phyloP scores from a whole-genome alignment of 2,797 vertebrate genomes.

The Pteronotus mesoamericanus region DNA sequence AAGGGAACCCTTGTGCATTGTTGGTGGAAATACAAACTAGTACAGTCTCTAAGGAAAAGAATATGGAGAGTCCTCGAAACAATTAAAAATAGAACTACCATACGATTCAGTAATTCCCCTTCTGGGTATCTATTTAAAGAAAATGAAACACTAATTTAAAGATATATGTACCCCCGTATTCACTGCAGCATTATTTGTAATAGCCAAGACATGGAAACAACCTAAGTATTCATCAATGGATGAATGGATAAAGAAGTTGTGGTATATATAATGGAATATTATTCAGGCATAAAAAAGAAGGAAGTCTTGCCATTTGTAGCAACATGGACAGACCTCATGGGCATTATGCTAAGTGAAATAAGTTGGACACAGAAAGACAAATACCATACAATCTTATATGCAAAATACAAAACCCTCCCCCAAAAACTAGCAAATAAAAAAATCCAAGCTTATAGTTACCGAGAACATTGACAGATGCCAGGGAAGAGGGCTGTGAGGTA shows the following conservation, averaged over 20 bases:
- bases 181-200: neutral
- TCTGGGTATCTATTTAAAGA: neutral
- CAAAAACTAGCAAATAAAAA: neutral
- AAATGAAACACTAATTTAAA: neutral
- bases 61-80: neutral
- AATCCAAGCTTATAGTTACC: neutral
- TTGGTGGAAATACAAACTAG: neutral
- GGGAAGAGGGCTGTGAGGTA: neutral
- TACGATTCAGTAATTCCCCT: neutral
- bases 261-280: neutral
- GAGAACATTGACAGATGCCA: neutral
- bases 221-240: neutral
- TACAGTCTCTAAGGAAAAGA: neutral
- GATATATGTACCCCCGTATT: neutral
- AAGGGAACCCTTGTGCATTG: neutral
- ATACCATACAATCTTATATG: neutral
- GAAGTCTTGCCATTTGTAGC: neutral
- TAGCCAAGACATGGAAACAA: neutral
- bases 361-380: neutral
- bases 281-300: neutral
- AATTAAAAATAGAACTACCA: neutral
- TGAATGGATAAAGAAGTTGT: neutral
- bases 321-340: neutral
- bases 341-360: neutral
- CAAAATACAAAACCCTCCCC: neutral